Conservation (phyloP, 2,113 vertebrate genomes). For the Sus scrofa region DNA sequence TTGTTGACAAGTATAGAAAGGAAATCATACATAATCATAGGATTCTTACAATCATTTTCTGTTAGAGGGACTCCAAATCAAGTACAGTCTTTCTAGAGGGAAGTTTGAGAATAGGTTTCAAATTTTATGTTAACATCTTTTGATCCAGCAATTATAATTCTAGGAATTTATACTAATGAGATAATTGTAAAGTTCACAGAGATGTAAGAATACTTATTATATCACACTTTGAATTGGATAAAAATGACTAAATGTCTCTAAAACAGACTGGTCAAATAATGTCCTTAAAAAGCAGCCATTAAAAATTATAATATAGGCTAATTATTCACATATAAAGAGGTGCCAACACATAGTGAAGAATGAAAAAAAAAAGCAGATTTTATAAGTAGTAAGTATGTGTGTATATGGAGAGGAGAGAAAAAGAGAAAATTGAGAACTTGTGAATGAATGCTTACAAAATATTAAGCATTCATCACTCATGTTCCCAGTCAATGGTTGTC, state of each 20-base stretch:
- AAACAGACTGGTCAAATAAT: background rate
- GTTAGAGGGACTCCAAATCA: background rate
- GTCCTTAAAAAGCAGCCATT: background rate
- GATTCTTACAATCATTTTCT: background rate
- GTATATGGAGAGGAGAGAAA: background rate
- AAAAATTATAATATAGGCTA: constrained; percentile 2
- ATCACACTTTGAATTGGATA: constrained; percentile 51
- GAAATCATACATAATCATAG: background rate
- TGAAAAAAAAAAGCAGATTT: constrained; percentile 6
- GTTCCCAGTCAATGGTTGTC: background rate
- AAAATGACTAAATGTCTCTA: constrained; percentile 27
- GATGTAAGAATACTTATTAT: constrained; percentile 43
- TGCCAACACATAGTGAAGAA: background rate
- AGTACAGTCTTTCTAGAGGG: background rate
- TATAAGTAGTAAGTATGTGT: background rate
- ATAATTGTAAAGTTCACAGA: constrained; percentile 47
- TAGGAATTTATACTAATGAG: constrained; percentile 50
- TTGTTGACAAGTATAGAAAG: background rate
- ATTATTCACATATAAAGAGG: background rate
- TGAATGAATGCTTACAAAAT: background rate
- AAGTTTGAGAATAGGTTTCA: background rate
- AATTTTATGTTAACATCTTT: background rate
- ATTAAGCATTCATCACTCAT: background rate
- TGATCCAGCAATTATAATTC: constrained; percentile 40
- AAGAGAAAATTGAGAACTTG: background rate